phyloP scores from a whole-genome alignment of 2,888 invertebrate genomes.

The Spodoptera exigua region DNA sequence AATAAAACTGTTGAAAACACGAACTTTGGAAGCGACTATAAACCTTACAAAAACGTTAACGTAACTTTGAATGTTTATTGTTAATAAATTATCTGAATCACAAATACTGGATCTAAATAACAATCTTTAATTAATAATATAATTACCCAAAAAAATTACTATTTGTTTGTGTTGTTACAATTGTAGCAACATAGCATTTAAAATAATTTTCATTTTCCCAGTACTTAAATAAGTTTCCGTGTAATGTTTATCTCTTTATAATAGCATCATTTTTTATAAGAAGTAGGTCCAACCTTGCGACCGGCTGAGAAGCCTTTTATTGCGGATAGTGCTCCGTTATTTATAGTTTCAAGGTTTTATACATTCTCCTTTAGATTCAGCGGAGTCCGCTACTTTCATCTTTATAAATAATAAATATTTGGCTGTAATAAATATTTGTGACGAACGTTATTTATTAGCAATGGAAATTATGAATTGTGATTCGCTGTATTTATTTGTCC shows the following conservation, averaged over 20 bases:
- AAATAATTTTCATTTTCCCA: constrained; percentile 14
- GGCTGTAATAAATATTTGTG: constrained; percentile 19
- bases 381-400: constrained; percentile 14
- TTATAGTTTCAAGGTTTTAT: constrained; percentile 61
- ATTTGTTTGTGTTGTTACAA: too few species aligned
- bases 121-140: constrained; percentile 26
- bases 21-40: constrained; percentile 49
- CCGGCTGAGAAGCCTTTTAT: constrained; percentile 69
- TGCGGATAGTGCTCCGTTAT: constrained; percentile 53
- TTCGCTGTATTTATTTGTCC: too few species aligned
- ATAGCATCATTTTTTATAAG: constrained; percentile 53
- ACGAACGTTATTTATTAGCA: neutral
- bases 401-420: constrained; percentile 14
- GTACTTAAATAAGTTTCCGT: constrained; percentile 12
- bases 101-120: constrained; percentile 3
- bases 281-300: constrained; percentile 61
- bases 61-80: constrained; percentile 11
- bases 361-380: constrained; percentile 29
- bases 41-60: constrained; percentile 42
- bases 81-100: constrained; percentile 1
- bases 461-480: too few species aligned
- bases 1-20: constrained; percentile 51
- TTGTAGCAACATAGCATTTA: constrained; percentile 18
- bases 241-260: constrained; percentile 23
- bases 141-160: too few species aligned